Conservation (phyloP, 2,113 vertebrate species). For the Ovis canadensis region DNA sequence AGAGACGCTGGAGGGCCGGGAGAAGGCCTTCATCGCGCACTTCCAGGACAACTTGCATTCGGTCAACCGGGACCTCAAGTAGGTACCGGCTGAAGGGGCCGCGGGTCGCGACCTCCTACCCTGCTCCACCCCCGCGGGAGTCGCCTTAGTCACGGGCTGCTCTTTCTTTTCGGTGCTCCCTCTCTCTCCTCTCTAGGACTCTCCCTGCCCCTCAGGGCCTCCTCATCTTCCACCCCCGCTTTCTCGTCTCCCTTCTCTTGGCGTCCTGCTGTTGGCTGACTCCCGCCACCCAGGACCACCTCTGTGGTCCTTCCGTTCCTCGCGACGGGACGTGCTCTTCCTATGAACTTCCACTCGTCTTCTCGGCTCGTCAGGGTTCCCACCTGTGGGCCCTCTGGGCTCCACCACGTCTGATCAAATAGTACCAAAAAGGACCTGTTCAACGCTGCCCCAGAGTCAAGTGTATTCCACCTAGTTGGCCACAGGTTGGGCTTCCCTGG, state of each 20-base stretch:
- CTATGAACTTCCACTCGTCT: not conserved
- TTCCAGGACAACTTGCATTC: slow-evolving; percentile 97
- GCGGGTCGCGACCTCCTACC: not conserved
- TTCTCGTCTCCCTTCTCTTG: not conserved
- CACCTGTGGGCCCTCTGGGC: slow-evolving; percentile 19
- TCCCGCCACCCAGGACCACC: not conserved
- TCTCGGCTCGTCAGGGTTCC: not conserved
- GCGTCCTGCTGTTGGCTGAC: not conserved
- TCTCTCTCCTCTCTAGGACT: not conserved
- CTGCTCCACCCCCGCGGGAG: not conserved
- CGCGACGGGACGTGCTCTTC: not conserved
- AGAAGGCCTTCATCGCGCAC: slow-evolving; percentile 91
- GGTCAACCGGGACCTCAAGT: slow-evolving; percentile 97
- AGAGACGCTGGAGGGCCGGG: slow-evolving; percentile 92
- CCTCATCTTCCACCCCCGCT: not conserved
- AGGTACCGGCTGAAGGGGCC: slow-evolving; percentile 71
- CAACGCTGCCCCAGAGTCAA: not conserved
- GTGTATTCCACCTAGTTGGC: not conserved
- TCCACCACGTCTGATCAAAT: not conserved
- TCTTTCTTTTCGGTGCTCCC: no score
- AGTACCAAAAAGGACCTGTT: not conserved
- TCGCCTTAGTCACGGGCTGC: not conserved
- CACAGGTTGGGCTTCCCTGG: not conserved
- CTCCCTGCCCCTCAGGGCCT: not conserved
- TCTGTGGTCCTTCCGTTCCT: not conserved